Evolutionary conservation across 2,113 vertebrate species (phyloP).

Genomic region (Ptyas mucosa): DNA sequence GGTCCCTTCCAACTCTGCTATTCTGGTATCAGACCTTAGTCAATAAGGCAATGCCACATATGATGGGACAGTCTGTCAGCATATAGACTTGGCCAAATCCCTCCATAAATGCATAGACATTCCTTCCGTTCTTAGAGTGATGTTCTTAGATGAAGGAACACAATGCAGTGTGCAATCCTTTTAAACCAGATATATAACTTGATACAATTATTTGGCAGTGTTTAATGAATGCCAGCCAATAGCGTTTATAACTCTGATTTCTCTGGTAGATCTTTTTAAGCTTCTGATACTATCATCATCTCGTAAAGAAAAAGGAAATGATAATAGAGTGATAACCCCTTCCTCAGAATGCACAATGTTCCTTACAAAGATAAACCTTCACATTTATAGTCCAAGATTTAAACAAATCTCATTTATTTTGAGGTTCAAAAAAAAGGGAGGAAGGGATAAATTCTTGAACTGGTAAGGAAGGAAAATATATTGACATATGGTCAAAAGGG

Average conservation of each 20-base stretch:
- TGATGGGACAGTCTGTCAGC: neutral
- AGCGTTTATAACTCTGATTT: neutral
- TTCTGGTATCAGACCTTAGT: neutral
- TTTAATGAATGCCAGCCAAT: neutral
- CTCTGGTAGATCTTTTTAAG: neutral
- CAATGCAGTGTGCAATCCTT: too few relatives aligned
- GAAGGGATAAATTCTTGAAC: neutral
- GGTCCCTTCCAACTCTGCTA: too few relatives aligned
- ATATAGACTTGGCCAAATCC: neutral
- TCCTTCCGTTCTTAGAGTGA: too few relatives aligned
- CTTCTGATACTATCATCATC: neutral
- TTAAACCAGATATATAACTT: too few relatives aligned
- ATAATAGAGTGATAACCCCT: neutral
- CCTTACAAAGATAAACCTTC: constrained; percentile 12
- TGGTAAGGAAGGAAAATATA: neutral
- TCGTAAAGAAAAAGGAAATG: constrained; percentile 1
- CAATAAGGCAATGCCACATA: neutral
- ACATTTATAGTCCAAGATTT: neutral
- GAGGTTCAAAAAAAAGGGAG: neutral
- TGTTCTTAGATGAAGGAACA: too few relatives aligned
- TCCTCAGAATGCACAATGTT: neutral
- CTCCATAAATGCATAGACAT: too few relatives aligned
- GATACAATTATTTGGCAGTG: neutral
- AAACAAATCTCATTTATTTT: neutral
- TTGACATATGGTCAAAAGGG: neutral